Evolutionary conservation across 2,888 invertebrate genomes (phyloP).

Genomic region (Octodonta nipae): DNA sequence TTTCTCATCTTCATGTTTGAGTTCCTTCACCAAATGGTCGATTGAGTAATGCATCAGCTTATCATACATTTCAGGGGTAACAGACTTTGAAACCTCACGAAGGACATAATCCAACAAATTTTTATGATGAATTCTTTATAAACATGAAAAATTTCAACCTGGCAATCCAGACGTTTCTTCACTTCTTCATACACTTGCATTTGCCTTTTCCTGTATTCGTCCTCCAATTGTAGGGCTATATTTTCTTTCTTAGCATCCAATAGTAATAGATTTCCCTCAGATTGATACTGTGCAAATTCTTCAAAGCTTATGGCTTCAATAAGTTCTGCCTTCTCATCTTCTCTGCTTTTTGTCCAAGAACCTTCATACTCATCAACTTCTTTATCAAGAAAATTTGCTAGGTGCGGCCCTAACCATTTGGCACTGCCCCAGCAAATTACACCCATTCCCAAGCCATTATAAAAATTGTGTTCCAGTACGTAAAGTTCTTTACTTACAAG

Average conservation of each 20-base stretch:
- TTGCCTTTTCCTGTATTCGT: constrained; percentile 62
- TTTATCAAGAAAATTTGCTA: constrained; percentile 55
- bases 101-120: constrained; percentile 86
- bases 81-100: constrained; percentile 18
- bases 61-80: constrained; percentile 22
- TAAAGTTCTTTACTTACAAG: constrained; percentile 86
- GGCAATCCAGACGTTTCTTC: constrained; percentile 77
- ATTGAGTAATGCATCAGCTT: constrained; percentile 17
- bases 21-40: constrained; percentile 14
- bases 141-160: constrained; percentile 66
- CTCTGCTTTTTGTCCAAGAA: constrained; percentile 15
- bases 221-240: constrained; percentile 82
- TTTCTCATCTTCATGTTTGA: constrained; percentile 9
- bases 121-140: constrained; percentile 70
- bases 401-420: constrained; percentile 59
- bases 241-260: constrained; percentile 82
- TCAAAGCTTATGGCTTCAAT: constrained; percentile 48
- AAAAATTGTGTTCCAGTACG: constrained; percentile 86
- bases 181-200: constrained; percentile 49
- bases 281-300: constrained; percentile 60
- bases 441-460: constrained; percentile 59
- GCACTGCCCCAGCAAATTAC: constrained; percentile 43
- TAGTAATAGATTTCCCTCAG: constrained; percentile 37
- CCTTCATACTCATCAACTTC: constrained; percentile 52
- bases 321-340: constrained; percentile 35